Percentiles rank a stretch among this genome's conserved stretches.
phyloP scores from a whole-genome alignment of 2,888 invertebrate genomes.

The Venustoraphidia nigricollis region DNA sequence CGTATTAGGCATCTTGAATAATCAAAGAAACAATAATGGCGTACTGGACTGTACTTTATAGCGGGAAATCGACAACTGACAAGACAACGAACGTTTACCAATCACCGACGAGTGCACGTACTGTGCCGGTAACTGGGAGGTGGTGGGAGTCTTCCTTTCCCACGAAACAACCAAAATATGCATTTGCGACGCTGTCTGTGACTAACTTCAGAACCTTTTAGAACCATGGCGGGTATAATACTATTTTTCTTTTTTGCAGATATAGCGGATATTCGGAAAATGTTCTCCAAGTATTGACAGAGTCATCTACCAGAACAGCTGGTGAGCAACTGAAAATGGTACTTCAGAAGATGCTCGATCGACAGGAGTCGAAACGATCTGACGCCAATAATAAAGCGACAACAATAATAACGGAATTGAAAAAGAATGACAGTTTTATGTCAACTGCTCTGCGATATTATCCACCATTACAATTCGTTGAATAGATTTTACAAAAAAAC shows the following conservation, averaged over 20 bases:
- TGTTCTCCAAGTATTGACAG: conserved; percentile 36
- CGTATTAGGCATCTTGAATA: too few relatives aligned
- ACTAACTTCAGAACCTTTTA: too few relatives aligned
- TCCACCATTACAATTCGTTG: conserved; percentile 33
- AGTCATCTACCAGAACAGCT: conserved; percentile 39
- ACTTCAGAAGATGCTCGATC: conserved; percentile 38
- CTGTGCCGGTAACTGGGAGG: too few relatives aligned
- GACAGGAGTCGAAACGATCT: conserved; percentile 39
- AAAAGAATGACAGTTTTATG: conserved; percentile 36
- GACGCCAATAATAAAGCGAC: conserved; percentile 39
- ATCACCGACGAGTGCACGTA: too few relatives aligned
- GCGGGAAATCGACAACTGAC: too few relatives aligned
- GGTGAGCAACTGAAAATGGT: conserved; percentile 39
- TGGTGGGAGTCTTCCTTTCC: too few relatives aligned
- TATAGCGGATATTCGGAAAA: conserved; percentile 43
- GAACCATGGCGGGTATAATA: too few relatives aligned
- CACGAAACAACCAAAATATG: too few relatives aligned
- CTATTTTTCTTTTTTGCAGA: conserved; percentile 10
- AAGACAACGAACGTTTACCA: too few relatives aligned
- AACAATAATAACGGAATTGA: conserved; percentile 38
- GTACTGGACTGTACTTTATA: too few relatives aligned
- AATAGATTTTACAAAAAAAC: neutral
- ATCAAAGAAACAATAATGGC: too few relatives aligned
- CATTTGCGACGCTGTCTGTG: too few relatives aligned
- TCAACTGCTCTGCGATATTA: conserved; percentile 40